Conservation (phyloP, 2,113 vertebrate species). For the Choloepus hoffmanni region DNA sequence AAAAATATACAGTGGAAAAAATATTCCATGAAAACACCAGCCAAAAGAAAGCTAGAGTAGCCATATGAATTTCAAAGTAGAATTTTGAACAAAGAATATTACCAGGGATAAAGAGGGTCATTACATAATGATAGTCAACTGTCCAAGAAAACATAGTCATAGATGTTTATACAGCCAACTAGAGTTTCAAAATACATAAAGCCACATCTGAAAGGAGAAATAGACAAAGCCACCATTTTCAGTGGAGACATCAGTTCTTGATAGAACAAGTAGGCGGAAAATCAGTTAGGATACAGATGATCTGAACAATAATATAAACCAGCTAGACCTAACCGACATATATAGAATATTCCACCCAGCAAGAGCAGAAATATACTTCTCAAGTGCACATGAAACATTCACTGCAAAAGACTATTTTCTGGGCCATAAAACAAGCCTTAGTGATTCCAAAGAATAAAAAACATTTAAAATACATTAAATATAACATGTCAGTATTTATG, state of each 20-base stretch:
- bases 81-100: too few species aligned
- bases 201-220: background rate
- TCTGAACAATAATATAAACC: background rate
- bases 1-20: too few species aligned
- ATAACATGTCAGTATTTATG: background rate
- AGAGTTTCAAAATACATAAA: constrained; percentile 27
- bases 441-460: constrained; percentile 17
- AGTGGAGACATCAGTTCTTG: background rate
- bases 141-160: background rate
- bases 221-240: background rate
- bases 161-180: background rate
- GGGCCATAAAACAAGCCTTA: background rate
- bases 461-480: constrained; percentile 13
- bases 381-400: background rate
- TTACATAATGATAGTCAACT: too few species aligned
- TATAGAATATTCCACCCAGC: background rate
- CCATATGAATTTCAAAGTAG: too few species aligned
- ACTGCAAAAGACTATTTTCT: constrained; percentile 30
- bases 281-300: background rate
- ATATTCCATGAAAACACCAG: too few species aligned
- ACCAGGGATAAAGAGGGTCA: too few species aligned
- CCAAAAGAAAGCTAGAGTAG: too few species aligned
- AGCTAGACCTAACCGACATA: background rate
- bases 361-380: constrained; percentile 26
- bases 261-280: background rate